Evolutionary conservation across 2,888 invertebrate species (phyloP).

Genomic region (Drosophila leonis): DNA sequence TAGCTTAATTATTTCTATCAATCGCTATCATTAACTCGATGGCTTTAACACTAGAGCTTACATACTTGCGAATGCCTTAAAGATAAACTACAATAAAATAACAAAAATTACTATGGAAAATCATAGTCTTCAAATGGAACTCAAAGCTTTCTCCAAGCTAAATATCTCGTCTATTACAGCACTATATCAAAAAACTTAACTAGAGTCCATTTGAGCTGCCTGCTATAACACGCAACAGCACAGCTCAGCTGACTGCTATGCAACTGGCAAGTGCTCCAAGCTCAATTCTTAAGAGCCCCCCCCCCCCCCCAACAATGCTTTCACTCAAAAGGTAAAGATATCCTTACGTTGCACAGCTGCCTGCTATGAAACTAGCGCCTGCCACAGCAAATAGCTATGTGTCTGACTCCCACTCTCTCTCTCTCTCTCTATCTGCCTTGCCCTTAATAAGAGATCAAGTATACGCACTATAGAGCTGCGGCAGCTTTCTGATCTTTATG

Average conservation of each 20-base stretch:
- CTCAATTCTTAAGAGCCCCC: background rate
- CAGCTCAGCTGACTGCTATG: constrained; percentile 11
- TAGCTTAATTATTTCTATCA: constrained; percentile 5
- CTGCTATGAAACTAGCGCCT: constrained; percentile 4
- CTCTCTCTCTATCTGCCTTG: no score
- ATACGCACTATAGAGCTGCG: background rate
- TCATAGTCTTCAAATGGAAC: no score
- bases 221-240: constrained; percentile 9
- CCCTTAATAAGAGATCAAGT: background rate
- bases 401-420: background rate
- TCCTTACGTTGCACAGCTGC: constrained; percentile 6
- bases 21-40: background rate
- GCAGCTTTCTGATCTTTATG: background rate
- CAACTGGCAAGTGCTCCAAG: background rate
- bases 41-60: background rate
- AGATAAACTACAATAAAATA: background rate
- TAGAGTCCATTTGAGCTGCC: background rate
- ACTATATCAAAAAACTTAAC: background rate
- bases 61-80: background rate
- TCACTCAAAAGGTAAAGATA: background rate
- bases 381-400: background rate
- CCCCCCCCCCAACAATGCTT: no score
- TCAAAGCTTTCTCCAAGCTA: no score
- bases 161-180: no score
- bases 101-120: background rate